Percentiles rank a stretch among this genome's conserved stretches.
Conservation (phyloP, 2,888 invertebrate species). For the Aspidapion aeneum region DNA sequence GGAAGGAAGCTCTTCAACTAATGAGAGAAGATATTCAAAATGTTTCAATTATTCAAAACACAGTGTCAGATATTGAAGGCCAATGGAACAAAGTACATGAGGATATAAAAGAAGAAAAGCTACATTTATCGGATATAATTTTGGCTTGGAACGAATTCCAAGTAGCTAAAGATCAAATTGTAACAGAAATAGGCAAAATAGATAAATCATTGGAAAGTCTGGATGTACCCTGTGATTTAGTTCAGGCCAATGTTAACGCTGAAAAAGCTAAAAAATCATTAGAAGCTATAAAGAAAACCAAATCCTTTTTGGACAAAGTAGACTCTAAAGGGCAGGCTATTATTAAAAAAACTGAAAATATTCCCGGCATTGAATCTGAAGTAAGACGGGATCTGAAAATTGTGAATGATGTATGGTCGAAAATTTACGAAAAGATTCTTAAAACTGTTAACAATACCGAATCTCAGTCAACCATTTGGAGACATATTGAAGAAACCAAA, state of each 20-base stretch:
- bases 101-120: constrained; percentile 68
- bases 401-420: constrained; percentile 66
- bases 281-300: constrained; percentile 72
- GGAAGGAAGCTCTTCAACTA: constrained; percentile 72
- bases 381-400: constrained; percentile 58
- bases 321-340: constrained; percentile 72
- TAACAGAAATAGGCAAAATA: constrained; percentile 66
- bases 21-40: constrained; percentile 81
- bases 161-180: constrained; percentile 67
- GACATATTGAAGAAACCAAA: constrained; percentile 84
- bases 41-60: constrained; percentile 76
- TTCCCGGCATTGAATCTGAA: constrained; percentile 63
- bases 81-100: constrained; percentile 79
- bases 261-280: constrained; percentile 75
- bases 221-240: constrained; percentile 67
- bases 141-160: constrained; percentile 72
- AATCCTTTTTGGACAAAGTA: constrained; percentile 72
- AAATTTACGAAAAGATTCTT: constrained; percentile 65
- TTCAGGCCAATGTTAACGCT: constrained; percentile 65
- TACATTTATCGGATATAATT: constrained; percentile 69
- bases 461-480: constrained; percentile 89
- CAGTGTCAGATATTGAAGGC: constrained; percentile 71
- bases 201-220: constrained; percentile 61
- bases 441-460: constrained; percentile 78
- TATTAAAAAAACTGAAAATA: constrained; percentile 63